Evolutionary conservation across 2,113 vertebrate species (phyloP), one percentile per base, ranked within the genome.

Genomic region (Argyrosomus japonicus): DNA sequence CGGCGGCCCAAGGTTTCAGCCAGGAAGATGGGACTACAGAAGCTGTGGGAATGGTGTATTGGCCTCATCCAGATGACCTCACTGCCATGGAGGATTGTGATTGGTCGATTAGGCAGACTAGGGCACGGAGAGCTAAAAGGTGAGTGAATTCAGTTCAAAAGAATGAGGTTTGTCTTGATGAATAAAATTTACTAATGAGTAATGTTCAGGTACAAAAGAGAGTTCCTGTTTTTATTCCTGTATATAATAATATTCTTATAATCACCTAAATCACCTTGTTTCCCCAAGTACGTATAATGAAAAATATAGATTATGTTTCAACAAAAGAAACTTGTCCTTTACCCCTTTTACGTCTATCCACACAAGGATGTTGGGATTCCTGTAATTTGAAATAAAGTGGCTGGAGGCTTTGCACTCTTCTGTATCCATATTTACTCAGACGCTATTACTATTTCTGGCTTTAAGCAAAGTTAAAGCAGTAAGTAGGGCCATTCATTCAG

Each of bases 41-140:
- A 99, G 91, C 86, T 99, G 0, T 99, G 97, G 98, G 97, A 99
- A 11, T 99, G 97, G 98, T 99, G 97, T 70, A 83, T 99, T 0
- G 97, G 97, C 2, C 95, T 99, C 56, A 97, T 99, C 14, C 98
- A 99, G 90, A 99, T 98, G 97, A 99, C 98, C 0, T 97, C 98
- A 0, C 88, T 98, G 77, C 97, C 97, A 0, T 99, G 98, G 98
- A 98, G 98, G 95, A 97, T 99, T 36, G 98, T 99, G 10, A 99
- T 99, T 5, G 98, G 98, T 18, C 96, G 97, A 45, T 95, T 99
- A n/a, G 98, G 98, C 60, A 94, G 98, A 54, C 94, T 99, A 1
- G 98, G 98, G 72, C 97, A 99, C 0, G 98, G 98, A 19, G 98
- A 99, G 76, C 92, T 99, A 12, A 99, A 99, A 96, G 98, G 98